Percentiles rank a stretch among this genome's conserved stretches.
These are phyloP conservation scores for Phyllostomus discolor DNA, from an alignment of 2,113 vertebrate genomes.

Conservation along the genomic window DNA sequence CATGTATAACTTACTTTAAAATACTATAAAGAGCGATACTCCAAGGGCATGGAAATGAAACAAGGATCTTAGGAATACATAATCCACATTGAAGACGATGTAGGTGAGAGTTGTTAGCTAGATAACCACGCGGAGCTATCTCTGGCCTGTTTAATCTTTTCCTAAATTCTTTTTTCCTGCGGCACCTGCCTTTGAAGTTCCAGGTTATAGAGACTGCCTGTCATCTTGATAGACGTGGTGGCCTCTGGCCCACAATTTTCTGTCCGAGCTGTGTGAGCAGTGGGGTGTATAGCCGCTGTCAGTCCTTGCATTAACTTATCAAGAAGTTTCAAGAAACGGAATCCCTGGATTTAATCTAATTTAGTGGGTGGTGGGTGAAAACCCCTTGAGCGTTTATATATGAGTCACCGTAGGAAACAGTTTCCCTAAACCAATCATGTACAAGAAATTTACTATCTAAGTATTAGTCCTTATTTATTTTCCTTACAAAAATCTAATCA, in stretches of 20 bases:
- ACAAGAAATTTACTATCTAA: slow-evolving; percentile 16
- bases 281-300: not conserved
- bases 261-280: slow-evolving; percentile 1
- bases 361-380: not conserved
- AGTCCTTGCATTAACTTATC: not conserved
- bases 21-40: slow-evolving; percentile 1
- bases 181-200: slow-evolving; percentile 31
- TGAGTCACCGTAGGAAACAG: not conserved
- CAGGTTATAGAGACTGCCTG: not conserved
- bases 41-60: not conserved
- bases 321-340: slow-evolving; percentile 33
- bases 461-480: not conserved
- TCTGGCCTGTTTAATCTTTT: slow-evolving; percentile 40
- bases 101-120: not conserved
- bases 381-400: not conserved
- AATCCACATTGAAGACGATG: not conserved
- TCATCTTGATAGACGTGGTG: slow-evolving; percentile 22
- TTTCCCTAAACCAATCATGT: not conserved
- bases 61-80: not conserved
- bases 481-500: slow-evolving; percentile 21
- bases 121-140: slow-evolving; percentile 1
- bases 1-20: not conserved
- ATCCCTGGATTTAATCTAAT: slow-evolving; percentile 28
- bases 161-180: slow-evolving; percentile 33
- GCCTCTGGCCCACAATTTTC: slow-evolving; percentile 35